Evolutionary conservation across 2,888 invertebrate species (phyloP), one percentile per base, ranked within the genome.

Genomic region (Plagiodera versicolora): DNA sequence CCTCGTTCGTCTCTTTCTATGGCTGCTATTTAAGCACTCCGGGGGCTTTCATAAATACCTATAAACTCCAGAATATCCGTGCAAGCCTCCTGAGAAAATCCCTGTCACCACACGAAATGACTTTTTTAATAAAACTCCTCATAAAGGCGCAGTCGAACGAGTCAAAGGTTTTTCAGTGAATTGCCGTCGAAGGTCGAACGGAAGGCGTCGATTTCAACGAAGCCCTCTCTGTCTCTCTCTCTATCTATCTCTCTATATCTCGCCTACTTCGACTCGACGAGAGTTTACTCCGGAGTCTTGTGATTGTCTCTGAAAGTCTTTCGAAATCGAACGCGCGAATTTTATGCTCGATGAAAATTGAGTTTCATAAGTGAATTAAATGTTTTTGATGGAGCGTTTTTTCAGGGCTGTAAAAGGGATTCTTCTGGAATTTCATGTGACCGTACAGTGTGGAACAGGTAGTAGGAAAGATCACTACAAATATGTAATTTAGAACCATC

Each of bases 71-170:
- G 39, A 39, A 39, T 39, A 39, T n/a, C 19, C 53, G 20, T 44
- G 53, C 44, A 10, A 39, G 14, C 17, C 53, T 24, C 53, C 53
- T 53, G 24, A 45, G 53, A 24, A 53, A 35, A 62, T 32, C 56
- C 47, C 19, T 19, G 44, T 45, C 62, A 47, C 56, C 58, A 44
- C 55, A 47, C 39, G 32, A 58, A 61, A 62, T 58, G 62, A 62
- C 58, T 62, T 62, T 62, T 62, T 62, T 62, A 62, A 62, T 62
- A 62, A 62, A 58, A 62, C 55, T 56, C 44, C 56, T 58, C 58
- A 58, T 61, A 61, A 61, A 58, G 58, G 61, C 44, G 54, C 54
- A 58, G 57, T 61, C 55, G 48, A 39, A 45, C 58, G 56, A 58
- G 51, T 64, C 64, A 64, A 61, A 64, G 53, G 39, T 57, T 57